A percentile compares a stretch with the other conserved stretches of the same genome.
These are phyloP conservation scores for Pseudanteris insignis DNA, from an alignment of 2,888 invertebrate species.

Conservation along the genomic window DNA sequence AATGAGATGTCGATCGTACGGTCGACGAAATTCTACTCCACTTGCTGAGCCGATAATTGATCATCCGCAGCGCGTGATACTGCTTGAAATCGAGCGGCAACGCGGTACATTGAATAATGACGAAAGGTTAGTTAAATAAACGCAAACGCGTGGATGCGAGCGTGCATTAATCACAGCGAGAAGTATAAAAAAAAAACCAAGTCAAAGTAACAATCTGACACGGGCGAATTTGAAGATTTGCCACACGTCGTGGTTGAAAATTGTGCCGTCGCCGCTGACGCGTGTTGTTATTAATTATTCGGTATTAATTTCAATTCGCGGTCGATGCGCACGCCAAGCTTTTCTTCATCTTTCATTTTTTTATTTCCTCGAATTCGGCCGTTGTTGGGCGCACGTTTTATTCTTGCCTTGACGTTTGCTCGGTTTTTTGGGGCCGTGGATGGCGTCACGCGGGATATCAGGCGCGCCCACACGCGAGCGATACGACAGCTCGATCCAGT, in stretches of 20 bases:
- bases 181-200: not conserved
- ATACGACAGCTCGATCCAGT: slow-evolving; percentile 49
- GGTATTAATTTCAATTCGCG: slow-evolving; percentile 37
- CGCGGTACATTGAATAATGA: too few species aligned
- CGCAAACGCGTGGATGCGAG: too few species aligned
- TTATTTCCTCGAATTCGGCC: too few species aligned
- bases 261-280: slow-evolving; percentile 13
- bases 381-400: slow-evolving; percentile 13
- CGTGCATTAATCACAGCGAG: too few species aligned
- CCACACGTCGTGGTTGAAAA: slow-evolving; percentile 6
- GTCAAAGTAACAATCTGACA: not conserved
- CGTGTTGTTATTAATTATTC: slow-evolving; percentile 43
- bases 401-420: slow-evolving; percentile 21
- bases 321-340: slow-evolving; percentile 22
- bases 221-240: slow-evolving; percentile 7
- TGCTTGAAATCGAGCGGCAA: too few species aligned
- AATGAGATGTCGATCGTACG: too few species aligned
- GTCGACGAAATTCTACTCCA: too few species aligned
- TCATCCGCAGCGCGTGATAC: too few species aligned
- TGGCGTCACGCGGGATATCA: slow-evolving; percentile 46
- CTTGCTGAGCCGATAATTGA: too few species aligned
- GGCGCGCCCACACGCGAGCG: slow-evolving; percentile 49
- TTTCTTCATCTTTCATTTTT: slow-evolving; percentile 17
- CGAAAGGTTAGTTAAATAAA: too few species aligned
- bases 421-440: slow-evolving; percentile 29